Percentiles rank a stretch among this genome's conserved stretches.
Evolutionary conservation across 2,113 vertebrate species (phyloP).

Genomic region (Coptodon rendalli): DNA sequence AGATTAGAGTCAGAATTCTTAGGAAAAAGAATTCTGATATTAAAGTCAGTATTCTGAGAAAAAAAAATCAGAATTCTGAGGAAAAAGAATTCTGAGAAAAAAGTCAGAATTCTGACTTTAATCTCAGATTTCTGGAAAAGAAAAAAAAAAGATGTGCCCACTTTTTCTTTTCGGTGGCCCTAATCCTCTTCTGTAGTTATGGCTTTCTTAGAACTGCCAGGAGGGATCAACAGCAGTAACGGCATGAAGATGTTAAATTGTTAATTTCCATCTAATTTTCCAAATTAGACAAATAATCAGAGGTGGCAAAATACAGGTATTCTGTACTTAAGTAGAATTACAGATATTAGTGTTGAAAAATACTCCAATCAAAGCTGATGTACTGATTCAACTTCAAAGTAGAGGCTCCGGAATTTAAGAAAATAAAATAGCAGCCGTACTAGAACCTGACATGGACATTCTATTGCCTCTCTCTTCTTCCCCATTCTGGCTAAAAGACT

Average conservation of each 20-base stretch:
- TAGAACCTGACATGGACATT: background rate
- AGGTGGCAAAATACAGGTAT: background rate
- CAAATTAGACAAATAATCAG: background rate
- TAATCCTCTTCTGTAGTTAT: background rate
- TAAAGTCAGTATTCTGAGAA: background rate
- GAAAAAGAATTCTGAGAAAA: background rate
- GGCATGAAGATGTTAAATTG: background rate
- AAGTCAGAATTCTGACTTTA: too few relatives aligned
- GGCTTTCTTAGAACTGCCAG: background rate
- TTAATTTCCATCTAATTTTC: background rate
- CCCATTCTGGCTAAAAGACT: background rate
- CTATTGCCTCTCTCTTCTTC: background rate
- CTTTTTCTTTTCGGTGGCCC: background rate
- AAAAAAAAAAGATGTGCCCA: background rate
- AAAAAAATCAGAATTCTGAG: too few relatives aligned
- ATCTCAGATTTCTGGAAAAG: background rate
- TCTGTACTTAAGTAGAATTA: background rate
- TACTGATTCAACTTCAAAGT: background rate
- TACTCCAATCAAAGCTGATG: background rate
- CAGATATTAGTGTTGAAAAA: background rate
- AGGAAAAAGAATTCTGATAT: too few relatives aligned
- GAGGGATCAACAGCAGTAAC: background rate
- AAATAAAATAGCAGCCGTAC: background rate
- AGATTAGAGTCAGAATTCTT: fast-evolving
- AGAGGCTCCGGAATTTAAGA: background rate